phyloP scores from a whole-genome alignment of 1,140 invertebrate species.

The Drosophila guanche region DNA sequence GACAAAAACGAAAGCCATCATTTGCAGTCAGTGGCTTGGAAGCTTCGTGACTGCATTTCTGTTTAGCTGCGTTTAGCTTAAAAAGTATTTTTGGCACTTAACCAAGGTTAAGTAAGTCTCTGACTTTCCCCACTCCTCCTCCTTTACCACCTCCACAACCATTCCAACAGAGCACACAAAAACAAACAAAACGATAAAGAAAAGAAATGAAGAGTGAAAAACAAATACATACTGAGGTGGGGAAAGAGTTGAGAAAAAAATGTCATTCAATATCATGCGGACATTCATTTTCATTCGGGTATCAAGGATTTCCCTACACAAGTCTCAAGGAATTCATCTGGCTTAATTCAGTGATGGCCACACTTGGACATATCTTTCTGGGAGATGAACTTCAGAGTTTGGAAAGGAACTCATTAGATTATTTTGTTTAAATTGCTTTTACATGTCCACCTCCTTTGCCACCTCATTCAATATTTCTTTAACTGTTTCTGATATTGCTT shows the following conservation, averaged over 20 bases:
- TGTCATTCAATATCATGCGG: slow-evolving; percentile 29
- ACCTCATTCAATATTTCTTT: too few species aligned
- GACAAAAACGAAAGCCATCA: slow-evolving; percentile 31
- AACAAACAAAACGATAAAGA: slow-evolving; percentile 21
- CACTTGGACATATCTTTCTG: too few species aligned
- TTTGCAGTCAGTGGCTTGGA: slow-evolving; percentile 57
- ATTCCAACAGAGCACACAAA: neutral
- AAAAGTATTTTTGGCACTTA: slow-evolving; percentile 58
- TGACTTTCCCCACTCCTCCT: slow-evolving; percentile 21
- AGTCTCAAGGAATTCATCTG: too few species aligned
- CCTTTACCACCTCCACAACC: too few species aligned
- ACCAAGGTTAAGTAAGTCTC: slow-evolving; percentile 65
- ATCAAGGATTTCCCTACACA: too few species aligned
- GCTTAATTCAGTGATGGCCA: too few species aligned
- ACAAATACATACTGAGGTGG: slow-evolving; percentile 11
- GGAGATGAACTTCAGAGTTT: too few species aligned
- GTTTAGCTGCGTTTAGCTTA: slow-evolving; percentile 51
- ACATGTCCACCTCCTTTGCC: neutral
- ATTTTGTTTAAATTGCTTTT: neutral
- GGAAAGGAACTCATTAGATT: too few species aligned
- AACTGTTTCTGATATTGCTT: neutral
- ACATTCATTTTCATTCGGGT: neutral
- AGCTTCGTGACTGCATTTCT: slow-evolving; percentile 51
- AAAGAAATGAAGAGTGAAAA: slow-evolving; percentile 25
- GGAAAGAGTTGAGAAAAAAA: slow-evolving; percentile 15